phyloP scores from a whole-genome alignment of 1,140 invertebrate genomes.

The Euura lappo region DNA sequence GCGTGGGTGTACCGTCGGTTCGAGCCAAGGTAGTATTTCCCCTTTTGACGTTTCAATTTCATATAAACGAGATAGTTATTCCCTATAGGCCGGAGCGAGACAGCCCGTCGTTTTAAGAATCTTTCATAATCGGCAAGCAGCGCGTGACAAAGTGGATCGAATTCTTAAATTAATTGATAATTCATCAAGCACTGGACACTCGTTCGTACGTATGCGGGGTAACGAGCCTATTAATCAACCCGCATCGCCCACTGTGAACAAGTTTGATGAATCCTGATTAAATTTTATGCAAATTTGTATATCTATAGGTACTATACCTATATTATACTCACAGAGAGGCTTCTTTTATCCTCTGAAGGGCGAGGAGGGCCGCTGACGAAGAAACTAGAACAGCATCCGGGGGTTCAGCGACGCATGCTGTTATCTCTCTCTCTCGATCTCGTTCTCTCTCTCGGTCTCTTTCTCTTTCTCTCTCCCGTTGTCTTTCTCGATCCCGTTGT shows the following conservation, averaged over 20 bases:
- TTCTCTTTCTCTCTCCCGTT: constrained; percentile 43
- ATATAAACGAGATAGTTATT: background rate
- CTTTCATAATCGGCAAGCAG: background rate
- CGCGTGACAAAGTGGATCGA: background rate
- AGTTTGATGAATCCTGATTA: too few species aligned
- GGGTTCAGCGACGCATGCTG: constrained; percentile 53
- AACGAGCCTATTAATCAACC: too few species aligned
- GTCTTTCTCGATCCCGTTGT: constrained; percentile 35
- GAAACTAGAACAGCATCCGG: constrained; percentile 55
- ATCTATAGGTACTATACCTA: too few species aligned
- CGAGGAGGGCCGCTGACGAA: constrained; percentile 60
- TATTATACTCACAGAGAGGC: constrained; percentile 60
- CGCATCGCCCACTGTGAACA: too few species aligned
- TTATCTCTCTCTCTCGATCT: constrained; percentile 48
- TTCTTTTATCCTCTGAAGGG: constrained; percentile 64
- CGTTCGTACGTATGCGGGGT: too few species aligned
- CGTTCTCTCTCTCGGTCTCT: constrained; percentile 44
- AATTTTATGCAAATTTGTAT: too few species aligned
- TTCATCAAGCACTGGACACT: too few species aligned
- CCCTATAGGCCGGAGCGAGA: background rate
- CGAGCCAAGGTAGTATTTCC: background rate
- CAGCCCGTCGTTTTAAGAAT: background rate
- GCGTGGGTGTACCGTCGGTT: background rate
- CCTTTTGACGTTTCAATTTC: constrained; percentile 5
- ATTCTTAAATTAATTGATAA: background rate